These are phyloP conservation scores for Pseudochirops corinnae DNA, from an alignment of 2,797 vertebrate genomes.

Conservation along the genomic window DNA sequence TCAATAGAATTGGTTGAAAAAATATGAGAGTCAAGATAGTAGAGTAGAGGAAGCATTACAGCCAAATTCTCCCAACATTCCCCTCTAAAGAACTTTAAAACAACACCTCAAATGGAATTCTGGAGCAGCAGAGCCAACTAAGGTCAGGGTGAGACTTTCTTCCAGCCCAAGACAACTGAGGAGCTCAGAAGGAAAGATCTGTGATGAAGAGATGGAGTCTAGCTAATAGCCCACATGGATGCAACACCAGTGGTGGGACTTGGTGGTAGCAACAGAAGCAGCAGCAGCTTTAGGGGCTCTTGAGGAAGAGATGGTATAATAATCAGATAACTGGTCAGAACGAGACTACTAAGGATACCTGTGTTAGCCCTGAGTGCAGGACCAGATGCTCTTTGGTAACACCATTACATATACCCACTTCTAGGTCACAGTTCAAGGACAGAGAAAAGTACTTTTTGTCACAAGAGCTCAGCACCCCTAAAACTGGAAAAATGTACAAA, in stretches of 20 bases:
- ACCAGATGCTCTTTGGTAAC: not conserved
- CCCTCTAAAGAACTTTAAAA: not conserved
- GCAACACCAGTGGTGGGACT: not conserved
- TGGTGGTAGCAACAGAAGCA: not conserved
- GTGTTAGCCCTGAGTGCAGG: not conserved
- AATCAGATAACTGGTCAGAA: not conserved
- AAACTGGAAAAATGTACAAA: not conserved
- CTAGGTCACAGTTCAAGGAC: not conserved
- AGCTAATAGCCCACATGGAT: not conserved
- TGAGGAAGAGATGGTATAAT: not conserved
- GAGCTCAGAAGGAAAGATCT: not conserved
- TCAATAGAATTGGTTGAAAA: not conserved
- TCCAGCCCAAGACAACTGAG: not conserved
- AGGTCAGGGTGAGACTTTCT: not conserved
- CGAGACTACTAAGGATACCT: not conserved
- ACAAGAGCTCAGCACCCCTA: not conserved
- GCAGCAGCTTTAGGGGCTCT: not conserved
- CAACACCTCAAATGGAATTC: not conserved
- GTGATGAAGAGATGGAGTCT: not conserved
- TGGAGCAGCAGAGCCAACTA: not conserved
- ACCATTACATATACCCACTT: not conserved
- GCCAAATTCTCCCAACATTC: not conserved
- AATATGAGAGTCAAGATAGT: not conserved
- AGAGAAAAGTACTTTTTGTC: not conserved
- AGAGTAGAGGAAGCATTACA: not conserved